These are phyloP conservation scores for Eupsilia transversa DNA, from an alignment of 2,888 invertebrate genomes.

Conservation along the genomic window DNA sequence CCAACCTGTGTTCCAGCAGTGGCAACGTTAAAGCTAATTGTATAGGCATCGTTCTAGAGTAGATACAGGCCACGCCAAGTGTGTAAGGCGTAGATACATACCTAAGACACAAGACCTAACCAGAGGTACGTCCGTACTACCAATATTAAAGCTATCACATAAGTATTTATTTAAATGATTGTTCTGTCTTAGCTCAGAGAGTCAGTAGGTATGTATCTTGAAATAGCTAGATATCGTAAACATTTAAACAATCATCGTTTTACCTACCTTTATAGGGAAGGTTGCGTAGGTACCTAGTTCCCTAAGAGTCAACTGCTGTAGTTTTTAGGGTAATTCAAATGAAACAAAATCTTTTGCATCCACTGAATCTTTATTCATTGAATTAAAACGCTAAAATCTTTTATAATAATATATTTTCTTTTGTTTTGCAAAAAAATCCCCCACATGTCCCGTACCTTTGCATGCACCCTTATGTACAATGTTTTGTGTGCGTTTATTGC, in stretches of 20 bases:
- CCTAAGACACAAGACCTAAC: no score
- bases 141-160: no score
- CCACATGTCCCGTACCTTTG: background rate
- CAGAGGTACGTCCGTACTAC: no score
- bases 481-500: background rate
- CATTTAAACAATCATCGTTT: no score
- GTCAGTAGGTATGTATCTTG: background rate
- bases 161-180: no score
- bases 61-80: no score
- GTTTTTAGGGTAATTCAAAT: background rate
- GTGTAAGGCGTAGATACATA: no score
- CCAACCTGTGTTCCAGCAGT: no score
- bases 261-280: background rate
- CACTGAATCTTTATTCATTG: background rate
- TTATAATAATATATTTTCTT: background rate
- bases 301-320: background rate
- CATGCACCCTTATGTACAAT: background rate
- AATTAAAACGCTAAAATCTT: background rate
- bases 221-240: background rate
- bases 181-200: background rate
- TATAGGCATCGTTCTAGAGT: no score
- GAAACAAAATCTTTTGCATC: background rate
- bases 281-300: background rate
- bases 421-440: background rate
- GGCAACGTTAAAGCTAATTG: no score